Evolutionary conservation across 1,140 invertebrate genomes (phyloP), one percentile per base, ranked within the genome.

Genomic region (Listronotus bonariensis): DNA sequence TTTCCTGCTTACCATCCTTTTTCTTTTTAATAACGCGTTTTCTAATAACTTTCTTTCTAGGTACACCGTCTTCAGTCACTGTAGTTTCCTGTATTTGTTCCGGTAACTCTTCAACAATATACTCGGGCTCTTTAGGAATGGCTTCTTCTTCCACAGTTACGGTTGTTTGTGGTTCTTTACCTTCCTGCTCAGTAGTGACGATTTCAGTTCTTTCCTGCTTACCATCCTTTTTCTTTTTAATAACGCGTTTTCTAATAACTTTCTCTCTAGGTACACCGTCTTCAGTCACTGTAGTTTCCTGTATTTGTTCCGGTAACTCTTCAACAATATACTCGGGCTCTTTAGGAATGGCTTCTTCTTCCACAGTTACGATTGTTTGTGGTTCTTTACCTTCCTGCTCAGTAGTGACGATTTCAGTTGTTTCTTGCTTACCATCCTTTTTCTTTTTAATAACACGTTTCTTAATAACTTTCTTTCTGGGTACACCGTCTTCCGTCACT

Each of bases 101-200:
- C 3, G 55, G 55, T 63, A 74, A 67, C 34, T 65, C 53, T 67
- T 75, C 60, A 41, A 76, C 20, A 0, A 46, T 12, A n/a, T 31
- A 58, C 4, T 15, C 17, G 0, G 55, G 55, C 60, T 77, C 15
- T 77, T 73, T 45, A 20, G 69, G 61, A 14, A 71, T 46, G 48
- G 59, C 41, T 42, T 45, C 11, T 58, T 68, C 64, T 64, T 74
- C 59, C 38, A 75, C 69, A 48, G 64, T 74, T 62, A 78, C 76
- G 18, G 73, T 73, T 36, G 71, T 71, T 62, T 76, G 59, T 6
- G 77, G 72, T 8, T 36, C 11, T 38, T 75, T 73, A 38, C 78
- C 77, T 59, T 81, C 79, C 69, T 80, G 78, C 72, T 80, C 77
- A 36, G 80, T 72, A n/a, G 81, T 81, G 26, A 80, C 60, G 48